phyloP scores from a whole-genome alignment of 2,113 vertebrate species.

The Seriola dumerili region DNA sequence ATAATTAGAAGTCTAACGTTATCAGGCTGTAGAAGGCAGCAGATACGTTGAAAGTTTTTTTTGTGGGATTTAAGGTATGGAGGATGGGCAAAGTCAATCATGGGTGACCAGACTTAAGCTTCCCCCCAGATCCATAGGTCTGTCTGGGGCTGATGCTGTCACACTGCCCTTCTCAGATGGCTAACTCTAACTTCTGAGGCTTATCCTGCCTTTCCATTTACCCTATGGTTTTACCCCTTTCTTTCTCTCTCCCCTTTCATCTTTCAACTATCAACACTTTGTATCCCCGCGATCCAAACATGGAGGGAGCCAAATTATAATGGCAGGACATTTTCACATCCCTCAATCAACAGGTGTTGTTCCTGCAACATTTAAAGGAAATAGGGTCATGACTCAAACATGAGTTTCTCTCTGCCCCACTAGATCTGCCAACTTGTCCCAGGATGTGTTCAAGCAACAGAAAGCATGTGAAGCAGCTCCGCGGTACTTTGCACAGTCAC shows the following conservation, averaged over 20 bases:
- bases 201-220: constrained; percentile 58
- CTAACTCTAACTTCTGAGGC: constrained; percentile 57
- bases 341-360: constrained; percentile 74
- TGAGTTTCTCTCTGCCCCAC: constrained; percentile 62
- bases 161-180: constrained; percentile 72
- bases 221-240: constrained; percentile 1
- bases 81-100: constrained; percentile 42
- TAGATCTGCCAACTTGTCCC: constrained; percentile 43
- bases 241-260: constrained; percentile 19
- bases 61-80: constrained; percentile 42
- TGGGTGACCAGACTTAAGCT: constrained; percentile 54
- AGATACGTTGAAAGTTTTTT: constrained; percentile 17
- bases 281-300: constrained; percentile 18
- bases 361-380: constrained; percentile 25
- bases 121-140: constrained; percentile 44
- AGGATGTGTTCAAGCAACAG: constrained; percentile 50
- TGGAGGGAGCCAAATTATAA: constrained; percentile 70
- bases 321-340: constrained; percentile 11
- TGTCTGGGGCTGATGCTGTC: constrained; percentile 59
- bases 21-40: background rate
- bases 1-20: constrained; percentile 18
- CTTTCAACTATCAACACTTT: constrained; percentile 31
- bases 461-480: constrained; percentile 51
- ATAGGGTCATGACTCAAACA: constrained; percentile 79
- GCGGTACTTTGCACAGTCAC: constrained; percentile 68